Conservation (phyloP, 2,113 vertebrate genomes). For the Hippopotamus amphibius region DNA sequence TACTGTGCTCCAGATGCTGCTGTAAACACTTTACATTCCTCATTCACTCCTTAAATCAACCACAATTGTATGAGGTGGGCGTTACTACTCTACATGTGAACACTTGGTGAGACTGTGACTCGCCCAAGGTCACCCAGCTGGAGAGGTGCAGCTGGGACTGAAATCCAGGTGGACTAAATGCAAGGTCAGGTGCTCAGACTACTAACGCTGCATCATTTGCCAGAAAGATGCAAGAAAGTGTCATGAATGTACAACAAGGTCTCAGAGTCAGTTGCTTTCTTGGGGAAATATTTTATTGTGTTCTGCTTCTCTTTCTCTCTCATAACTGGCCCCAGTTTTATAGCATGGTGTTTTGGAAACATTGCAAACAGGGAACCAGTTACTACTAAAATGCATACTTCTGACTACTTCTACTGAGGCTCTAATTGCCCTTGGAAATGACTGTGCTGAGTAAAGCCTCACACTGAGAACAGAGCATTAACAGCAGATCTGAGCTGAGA, state of each 20-base stretch:
- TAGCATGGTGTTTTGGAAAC: background rate
- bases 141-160: background rate
- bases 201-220: background rate
- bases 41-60: background rate
- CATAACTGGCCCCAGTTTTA: background rate
- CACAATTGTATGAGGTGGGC: background rate
- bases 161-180: background rate
- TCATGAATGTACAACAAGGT: background rate
- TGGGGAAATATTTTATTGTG: slow-evolving; percentile 14
- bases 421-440: background rate
- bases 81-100: background rate
- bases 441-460: background rate
- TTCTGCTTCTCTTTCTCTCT: background rate
- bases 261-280: background rate
- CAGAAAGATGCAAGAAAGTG: background rate
- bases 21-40: background rate
- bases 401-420: background rate
- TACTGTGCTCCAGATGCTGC: background rate
- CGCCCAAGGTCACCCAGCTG: background rate
- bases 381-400: slow-evolving; percentile 6
- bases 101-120: background rate
- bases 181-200: background rate
- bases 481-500: background rate
- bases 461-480: background rate
- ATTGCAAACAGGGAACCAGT: background rate